Percentiles rank a stretch among this genome's conserved stretches.
phyloP scores from a whole-genome alignment of 2,113 vertebrate genomes.

The Litocranius walleri region DNA sequence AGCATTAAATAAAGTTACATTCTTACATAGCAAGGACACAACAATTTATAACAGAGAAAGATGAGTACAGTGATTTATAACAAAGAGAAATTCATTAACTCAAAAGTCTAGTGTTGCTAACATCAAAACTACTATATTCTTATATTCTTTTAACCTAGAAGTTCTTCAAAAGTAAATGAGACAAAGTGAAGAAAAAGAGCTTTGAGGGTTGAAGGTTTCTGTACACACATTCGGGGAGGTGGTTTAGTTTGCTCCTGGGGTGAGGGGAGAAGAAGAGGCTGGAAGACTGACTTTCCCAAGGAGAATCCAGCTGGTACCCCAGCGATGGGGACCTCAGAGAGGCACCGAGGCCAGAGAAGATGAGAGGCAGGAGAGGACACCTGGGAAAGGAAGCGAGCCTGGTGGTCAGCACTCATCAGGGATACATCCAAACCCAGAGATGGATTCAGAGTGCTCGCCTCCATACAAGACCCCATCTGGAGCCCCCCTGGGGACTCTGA shows the following conservation, averaged over 20 bases:
- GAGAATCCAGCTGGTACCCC: not conserved
- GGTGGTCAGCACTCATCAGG: too few relatives aligned
- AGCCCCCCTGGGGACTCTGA: not conserved
- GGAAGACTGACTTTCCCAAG: not conserved
- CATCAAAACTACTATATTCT: too few relatives aligned
- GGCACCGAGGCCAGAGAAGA: not conserved
- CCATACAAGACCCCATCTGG: not conserved
- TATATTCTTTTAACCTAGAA: too few relatives aligned
- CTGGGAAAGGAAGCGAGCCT: not conserved
- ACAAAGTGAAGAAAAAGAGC: not conserved
- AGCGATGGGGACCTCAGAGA: not conserved
- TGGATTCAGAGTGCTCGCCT: not conserved
- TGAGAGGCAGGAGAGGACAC: not conserved
- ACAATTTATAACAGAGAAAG: too few relatives aligned
- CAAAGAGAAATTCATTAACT: too few relatives aligned
- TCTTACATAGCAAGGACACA: too few relatives aligned
- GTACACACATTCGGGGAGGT: not conserved
- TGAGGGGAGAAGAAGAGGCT: not conserved
- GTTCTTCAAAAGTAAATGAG: too few relatives aligned
- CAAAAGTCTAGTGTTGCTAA: too few relatives aligned
- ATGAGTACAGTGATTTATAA: too few relatives aligned
- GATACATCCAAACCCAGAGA: not conserved
- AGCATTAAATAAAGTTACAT: too few relatives aligned
- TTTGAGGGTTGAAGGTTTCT: not conserved
- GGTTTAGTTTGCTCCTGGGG: not conserved